phyloP scores from a whole-genome alignment of 2,113 vertebrate species.

The Phyllostomus discolor region DNA sequence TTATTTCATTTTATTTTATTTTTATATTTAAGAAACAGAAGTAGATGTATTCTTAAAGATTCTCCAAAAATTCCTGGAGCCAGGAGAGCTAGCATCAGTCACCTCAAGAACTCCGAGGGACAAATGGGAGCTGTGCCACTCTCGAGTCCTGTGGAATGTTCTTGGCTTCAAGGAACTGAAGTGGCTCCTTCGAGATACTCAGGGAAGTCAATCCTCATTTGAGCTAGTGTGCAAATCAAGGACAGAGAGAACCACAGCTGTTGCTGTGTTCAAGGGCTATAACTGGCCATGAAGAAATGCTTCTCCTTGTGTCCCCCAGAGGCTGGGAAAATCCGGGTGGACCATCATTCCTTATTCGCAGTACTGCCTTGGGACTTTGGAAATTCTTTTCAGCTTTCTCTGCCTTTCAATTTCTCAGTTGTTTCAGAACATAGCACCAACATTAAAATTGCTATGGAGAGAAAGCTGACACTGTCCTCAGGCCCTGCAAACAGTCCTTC shows the following conservation, averaged over 20 bases:
- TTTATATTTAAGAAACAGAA: conserved; percentile 62
- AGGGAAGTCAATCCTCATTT: background rate
- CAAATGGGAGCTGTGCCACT: background rate
- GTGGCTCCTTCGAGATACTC: background rate
- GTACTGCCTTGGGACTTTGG: background rate
- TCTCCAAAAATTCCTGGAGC: background rate
- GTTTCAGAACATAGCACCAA: background rate
- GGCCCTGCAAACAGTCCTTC: background rate
- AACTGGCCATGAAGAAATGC: background rate
- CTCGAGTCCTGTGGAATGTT: background rate
- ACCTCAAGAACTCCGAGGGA: background rate
- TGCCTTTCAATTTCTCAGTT: background rate
- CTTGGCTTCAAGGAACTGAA: background rate
- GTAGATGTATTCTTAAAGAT: conserved; percentile 26
- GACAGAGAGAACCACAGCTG: background rate
- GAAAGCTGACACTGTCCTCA: background rate
- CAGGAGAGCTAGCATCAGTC: background rate
- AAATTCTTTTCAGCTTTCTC: background rate
- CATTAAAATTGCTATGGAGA: background rate
- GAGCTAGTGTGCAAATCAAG: background rate
- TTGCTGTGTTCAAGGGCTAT: background rate
- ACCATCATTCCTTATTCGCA: rapidly evolving
- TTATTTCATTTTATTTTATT: conserved; percentile 67
- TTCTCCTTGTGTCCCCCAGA: too few species aligned
- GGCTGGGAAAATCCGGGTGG: background rate